phyloP scores from a whole-genome alignment of 2,888 invertebrate species.

The Subacronicta megacephala region DNA sequence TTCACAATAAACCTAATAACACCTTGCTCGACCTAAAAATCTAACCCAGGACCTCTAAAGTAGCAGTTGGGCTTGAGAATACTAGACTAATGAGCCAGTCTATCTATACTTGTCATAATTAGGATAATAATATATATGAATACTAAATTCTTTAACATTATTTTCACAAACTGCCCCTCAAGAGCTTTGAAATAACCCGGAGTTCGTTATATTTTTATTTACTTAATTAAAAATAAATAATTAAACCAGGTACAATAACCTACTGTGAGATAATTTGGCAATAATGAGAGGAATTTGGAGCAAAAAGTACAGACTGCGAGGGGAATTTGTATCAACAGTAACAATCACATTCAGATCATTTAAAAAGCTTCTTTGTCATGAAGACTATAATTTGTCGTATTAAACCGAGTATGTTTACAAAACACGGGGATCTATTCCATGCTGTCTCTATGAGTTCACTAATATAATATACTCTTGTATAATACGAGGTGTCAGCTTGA shows the following conservation, averaged over 20 bases:
- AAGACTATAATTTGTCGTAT: conserved; percentile 8
- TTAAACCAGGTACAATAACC: conserved; percentile 1
- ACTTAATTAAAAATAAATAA: conserved; percentile 30
- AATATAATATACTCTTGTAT: conserved; percentile 23
- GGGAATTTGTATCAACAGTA: conserved; percentile 1
- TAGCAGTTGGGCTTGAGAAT: too few species aligned
- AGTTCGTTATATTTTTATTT: conserved; percentile 23
- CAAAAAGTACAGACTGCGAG: neutral
- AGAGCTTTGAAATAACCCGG: neutral
- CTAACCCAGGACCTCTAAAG: too few species aligned
- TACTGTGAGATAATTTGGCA: conserved; percentile 4
- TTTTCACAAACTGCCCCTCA: too few species aligned
- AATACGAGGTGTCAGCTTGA: conserved; percentile 46
- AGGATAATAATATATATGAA: too few species aligned
- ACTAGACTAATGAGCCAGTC: too few species aligned
- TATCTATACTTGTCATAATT: too few species aligned
- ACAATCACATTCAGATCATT: conserved; percentile 21
- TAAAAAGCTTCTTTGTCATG: conserved; percentile 22
- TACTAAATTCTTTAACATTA: too few species aligned
- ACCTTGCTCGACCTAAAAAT: too few species aligned
- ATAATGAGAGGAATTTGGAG: conserved; percentile 1
- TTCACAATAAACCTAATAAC: too few species aligned
- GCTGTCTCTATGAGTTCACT: conserved; percentile 2
- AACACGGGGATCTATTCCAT: conserved; percentile 18
- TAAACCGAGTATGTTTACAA: conserved; percentile 35